phyloP scores from a whole-genome alignment of 2,797 vertebrate species.

The Microctenopoma lineatum region DNA sequence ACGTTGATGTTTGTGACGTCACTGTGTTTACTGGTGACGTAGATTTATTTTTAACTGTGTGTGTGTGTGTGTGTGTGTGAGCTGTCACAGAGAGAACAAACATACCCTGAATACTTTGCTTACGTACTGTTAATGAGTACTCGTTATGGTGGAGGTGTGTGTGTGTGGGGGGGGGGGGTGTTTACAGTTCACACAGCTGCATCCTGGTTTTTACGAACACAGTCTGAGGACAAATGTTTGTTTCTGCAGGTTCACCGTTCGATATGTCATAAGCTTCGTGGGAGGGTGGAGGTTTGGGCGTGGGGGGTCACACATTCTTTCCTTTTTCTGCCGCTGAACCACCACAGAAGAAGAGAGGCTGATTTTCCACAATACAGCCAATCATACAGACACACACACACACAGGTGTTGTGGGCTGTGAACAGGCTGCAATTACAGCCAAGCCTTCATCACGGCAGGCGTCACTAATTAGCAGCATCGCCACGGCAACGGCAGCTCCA shows the following conservation, averaged over 20 bases:
- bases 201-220: not conserved
- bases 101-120: no score
- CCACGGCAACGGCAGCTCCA: constrained; percentile 33
- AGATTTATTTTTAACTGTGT: no score
- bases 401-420: constrained; percentile 27
- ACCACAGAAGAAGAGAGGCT: constrained; percentile 30
- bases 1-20: no score
- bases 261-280: constrained; percentile 3
- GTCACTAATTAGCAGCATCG: constrained; percentile 46
- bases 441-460: constrained; percentile 35
- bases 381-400: constrained; percentile 12
- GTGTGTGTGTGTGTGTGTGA: no score
- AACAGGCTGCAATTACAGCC: constrained; percentile 28
- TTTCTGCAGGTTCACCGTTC: not conserved
- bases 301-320: not conserved
- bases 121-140: no score
- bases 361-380: constrained; percentile 36
- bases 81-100: no score
- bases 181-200: not conserved
- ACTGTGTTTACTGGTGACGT: no score
- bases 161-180: no score
- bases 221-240: constrained; percentile 1
- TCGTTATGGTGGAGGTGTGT: no score
- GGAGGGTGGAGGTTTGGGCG: no score
- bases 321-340: constrained; percentile 5